These are phyloP conservation scores for Aricia agestis DNA, from an alignment of 1,140 invertebrate species.

Conservation along the genomic window DNA sequence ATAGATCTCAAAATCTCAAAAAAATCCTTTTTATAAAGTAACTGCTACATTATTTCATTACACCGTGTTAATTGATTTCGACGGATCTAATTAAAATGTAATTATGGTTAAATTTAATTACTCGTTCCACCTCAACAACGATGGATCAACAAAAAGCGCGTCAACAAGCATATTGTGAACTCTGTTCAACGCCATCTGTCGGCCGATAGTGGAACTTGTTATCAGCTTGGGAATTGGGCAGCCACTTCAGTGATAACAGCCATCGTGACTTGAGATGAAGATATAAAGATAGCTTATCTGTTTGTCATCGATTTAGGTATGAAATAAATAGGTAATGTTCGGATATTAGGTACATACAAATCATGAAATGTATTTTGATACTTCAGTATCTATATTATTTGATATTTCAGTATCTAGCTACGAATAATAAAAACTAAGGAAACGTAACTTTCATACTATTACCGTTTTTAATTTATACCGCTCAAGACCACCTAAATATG, in stretches of 20 bases:
- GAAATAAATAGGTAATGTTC: not conserved
- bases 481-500: no score
- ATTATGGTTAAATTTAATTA: not conserved
- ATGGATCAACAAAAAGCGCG: not conserved
- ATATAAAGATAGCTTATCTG: conserved; percentile 45
- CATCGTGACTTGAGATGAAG: conserved; percentile 57
- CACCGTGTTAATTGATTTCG: not conserved
- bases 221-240: conserved; percentile 45
- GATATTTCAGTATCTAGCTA: no score
- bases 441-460: no score
- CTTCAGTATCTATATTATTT: no score
- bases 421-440: no score
- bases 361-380: no score
- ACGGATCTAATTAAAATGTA: no score
- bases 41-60: no score
- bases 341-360: no score
- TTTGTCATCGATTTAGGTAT: conserved; percentile 25
- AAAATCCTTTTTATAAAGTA: no score
- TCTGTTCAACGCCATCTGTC: conserved; percentile 50
- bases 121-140: not conserved
- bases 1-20: no score
- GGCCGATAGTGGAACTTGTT: conserved; percentile 50
- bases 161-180: not conserved
- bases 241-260: conserved; percentile 47
- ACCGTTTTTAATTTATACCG: no score